These are phyloP conservation scores for Calvadosia cruxmelitensis DNA, from an alignment of 30 jellyfish, hydroid and myxozoan species.

Conservation along the genomic window DNA sequence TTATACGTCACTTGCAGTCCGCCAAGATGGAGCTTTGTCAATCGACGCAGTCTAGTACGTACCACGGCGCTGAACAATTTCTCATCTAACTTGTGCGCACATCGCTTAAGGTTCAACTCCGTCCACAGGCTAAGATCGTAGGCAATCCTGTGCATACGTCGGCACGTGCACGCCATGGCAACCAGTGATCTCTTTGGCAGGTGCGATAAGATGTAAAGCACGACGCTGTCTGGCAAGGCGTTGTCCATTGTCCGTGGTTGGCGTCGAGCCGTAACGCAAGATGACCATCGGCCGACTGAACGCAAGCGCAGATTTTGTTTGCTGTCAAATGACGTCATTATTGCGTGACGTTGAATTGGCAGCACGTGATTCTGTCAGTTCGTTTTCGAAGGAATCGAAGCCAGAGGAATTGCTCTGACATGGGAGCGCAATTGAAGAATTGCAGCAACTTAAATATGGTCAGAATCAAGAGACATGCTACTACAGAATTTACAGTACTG, in stretches of 20 bases:
- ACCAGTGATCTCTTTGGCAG: conserved; percentile 36
- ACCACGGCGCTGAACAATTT: conserved; percentile 23
- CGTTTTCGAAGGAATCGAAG: no score
- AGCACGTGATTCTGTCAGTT: no score
- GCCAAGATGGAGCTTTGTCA: conserved; percentile 56
- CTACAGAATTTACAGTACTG: no score
- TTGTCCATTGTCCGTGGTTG: conserved; percentile 1
- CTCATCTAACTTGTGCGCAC: conserved; percentile 11
- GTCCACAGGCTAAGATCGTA: conserved; percentile 66
- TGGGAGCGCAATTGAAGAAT: no score
- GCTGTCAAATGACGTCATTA: no score
- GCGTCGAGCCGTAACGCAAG: no score
- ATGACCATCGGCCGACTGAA: no score
- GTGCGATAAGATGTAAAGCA: conserved; percentile 43
- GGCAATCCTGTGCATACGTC: conserved; percentile 57
- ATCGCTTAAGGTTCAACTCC: conserved; percentile 30
- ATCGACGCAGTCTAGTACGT: conserved; percentile 21
- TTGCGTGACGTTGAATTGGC: no score
- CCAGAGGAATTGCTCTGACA: no score
- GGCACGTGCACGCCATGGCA: conserved; percentile 29
- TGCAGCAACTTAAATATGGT: no score
- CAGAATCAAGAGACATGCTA: no score
- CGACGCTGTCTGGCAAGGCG: conserved; percentile 47
- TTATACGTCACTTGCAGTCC: conserved; percentile 30
- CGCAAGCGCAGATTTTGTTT: no score